Base-by-base conservation (phyloP, 2,888 invertebrate genomes). In the Drosophila neonasuta region DNA sequence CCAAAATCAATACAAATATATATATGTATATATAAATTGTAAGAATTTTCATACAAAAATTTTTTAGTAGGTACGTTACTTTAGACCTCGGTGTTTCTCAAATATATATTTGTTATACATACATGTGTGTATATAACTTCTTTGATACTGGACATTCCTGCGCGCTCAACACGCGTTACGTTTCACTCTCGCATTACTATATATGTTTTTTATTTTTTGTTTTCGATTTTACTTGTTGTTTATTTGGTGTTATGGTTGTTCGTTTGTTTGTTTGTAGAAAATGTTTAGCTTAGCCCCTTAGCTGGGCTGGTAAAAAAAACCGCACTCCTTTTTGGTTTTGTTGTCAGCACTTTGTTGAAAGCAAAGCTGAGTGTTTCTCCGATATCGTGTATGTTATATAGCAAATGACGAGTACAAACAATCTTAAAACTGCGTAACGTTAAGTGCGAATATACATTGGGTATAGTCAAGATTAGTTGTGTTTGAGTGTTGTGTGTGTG, bases 1-100 rank as follows among this genome's bases (percentile, higher is more conserved):
- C 77, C 84, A 84, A 85, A 89, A 88, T 86, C 89, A 88, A 87
- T 88, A 88, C 86, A 89, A 88, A 88, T 88, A 86, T 88, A 88
- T 77, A 83, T 88, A 82, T 82, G 75, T 55, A 63, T 71, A 74
- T 86, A 86, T 88, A 86, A 86, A 86, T 87, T 77, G 87, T 88
- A 88, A 86, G 86, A 86, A 86, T 84, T 81, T 84, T 77, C 87
- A 88, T 88, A 87, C 77, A 86, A 88, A 86, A 86, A 79, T 88
- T 84, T 60, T 36, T 59, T 88, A 88, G 84, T 88, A 88, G 87
- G 87, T 88, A 88, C 87, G 77, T 88, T 88, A 78, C 81, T 88
- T 88, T 88, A 88, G 87, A 88, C 88, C 87, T 88, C 84, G 86
- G 85, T 86, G 86, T 87, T 85, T 71, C 78, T 83, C 80, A 74